Evolutionary conservation across 2,113 vertebrate genomes (phyloP), one percentile per base, ranked within the genome.

Genomic region (Clarias batrachus): DNA sequence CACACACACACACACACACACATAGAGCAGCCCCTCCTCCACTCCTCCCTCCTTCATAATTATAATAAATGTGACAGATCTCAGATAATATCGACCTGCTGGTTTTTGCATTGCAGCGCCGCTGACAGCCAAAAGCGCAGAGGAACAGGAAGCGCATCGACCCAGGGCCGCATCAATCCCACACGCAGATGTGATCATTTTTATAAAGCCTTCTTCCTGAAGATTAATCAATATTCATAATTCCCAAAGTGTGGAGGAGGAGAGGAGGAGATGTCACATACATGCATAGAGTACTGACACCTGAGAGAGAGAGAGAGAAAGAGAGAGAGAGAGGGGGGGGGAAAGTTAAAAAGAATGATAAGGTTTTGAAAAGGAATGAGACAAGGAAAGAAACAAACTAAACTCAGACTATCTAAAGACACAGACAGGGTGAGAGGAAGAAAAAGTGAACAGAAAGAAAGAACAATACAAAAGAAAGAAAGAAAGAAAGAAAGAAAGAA

Each of bases 41-140:
- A 96, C 94, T 97, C 97, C 86, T 96, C 95, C 3, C 96, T 93
- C 96, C 96, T 96, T 96, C 96, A 96, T 96, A 96, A 96, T 97
- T 97, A 96, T 96, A 97, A 97, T 97, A 97, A 97, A 98, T 97
- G 96, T 97, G 97, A 97, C 95, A 95, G 96, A 97, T 98, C 96
- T 97, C 97, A 96, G 94, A 97, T 97, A 94, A 94, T 96, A 98
- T 98, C 93, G 97, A 99, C 97, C 97, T 93, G 93, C 97, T 96
- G 97, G 97, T 97, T 97, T 98, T 97, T 93, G 93, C 95, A 96
- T 94, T 94, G 96, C 96, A 96, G 96, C 96, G 96, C 96, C 95
- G 95, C 95, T 96, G 96, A 97, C 97, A 98, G 94, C 94, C 96
- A 93, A 77, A 78, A 95, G 93, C 95, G 95, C 96, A 95, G 95